phyloP scores from a whole-genome alignment of 2,797 vertebrate genomes.

The Pachyuromys duprasi region DNA sequence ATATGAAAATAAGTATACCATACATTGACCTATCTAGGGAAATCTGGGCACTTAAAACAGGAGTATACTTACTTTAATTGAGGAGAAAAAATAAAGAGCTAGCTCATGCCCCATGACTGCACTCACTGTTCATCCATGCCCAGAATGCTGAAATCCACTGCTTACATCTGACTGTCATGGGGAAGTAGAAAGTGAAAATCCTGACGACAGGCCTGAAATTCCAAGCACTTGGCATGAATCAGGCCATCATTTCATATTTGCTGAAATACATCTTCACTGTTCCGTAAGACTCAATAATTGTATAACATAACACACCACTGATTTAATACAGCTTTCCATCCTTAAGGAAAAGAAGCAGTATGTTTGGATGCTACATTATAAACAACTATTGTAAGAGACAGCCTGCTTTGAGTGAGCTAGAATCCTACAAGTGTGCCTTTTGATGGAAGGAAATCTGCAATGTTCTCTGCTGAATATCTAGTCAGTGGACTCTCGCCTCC shows the following conservation, averaged over 20 bases:
- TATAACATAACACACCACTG: not conserved
- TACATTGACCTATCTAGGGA: not conserved
- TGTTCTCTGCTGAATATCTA: not conserved
- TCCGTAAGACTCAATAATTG: slow-evolving; percentile 15
- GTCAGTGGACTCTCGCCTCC: not conserved
- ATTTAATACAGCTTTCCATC: not conserved
- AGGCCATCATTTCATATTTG: not conserved
- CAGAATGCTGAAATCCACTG: not conserved
- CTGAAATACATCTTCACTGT: not conserved
- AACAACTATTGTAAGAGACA: slow-evolving; percentile 46
- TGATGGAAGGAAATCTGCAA: slow-evolving; percentile 45
- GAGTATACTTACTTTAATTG: slow-evolving; percentile 24
- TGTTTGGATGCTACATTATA: not conserved
- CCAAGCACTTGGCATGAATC: not conserved
- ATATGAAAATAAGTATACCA: slow-evolving; percentile 4
- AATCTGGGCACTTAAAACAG: slow-evolving; percentile 39
- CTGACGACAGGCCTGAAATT: not conserved
- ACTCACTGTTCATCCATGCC: not conserved
- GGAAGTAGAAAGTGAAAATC: not conserved
- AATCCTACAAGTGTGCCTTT: not conserved
- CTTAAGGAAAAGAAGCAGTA: not conserved
- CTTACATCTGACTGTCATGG: not conserved
- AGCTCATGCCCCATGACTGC: not conserved
- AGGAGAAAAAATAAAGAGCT: not conserved
- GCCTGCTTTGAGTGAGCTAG: slow-evolving; percentile 43